Conservation (phyloP, 30 jellyfish, hydroid and myxozoan genomes). For the Aurelia coerulea region DNA sequence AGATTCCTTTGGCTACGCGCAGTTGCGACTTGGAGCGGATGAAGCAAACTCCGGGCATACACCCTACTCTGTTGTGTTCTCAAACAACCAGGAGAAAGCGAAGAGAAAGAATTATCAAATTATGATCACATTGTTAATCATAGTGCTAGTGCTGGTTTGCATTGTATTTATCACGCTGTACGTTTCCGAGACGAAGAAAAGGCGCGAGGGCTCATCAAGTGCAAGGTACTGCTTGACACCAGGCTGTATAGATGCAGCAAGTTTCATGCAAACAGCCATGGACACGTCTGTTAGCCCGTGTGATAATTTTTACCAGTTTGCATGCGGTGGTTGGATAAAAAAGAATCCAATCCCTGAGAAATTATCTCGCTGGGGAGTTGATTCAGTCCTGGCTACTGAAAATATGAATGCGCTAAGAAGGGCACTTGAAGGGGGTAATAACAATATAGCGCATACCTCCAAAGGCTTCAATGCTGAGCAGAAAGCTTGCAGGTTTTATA, state of each 20-base stretch:
- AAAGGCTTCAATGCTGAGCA: conserved; percentile 42
- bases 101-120: conserved; percentile 32
- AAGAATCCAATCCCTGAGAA: conserved; percentile 89
- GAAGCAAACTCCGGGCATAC: conserved; percentile 48
- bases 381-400: conserved; percentile 63
- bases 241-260: conserved; percentile 88
- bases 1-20: conserved; percentile 66
- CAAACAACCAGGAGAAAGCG: conserved; percentile 25
- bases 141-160: conserved; percentile 8
- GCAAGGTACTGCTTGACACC: conserved; percentile 53
- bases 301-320: conserved; percentile 71
- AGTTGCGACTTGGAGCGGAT: conserved; percentile 56
- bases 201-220: neutral
- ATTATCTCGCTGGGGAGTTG: conserved; percentile 72
- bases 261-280: conserved; percentile 79
- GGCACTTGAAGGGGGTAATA: conserved; percentile 27
- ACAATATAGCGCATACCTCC: conserved; percentile 19
- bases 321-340: conserved; percentile 93
- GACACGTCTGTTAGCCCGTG: conserved; percentile 75
- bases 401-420: conserved; percentile 67
- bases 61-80: conserved; percentile 53
- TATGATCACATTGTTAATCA: neutral
- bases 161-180: conserved; percentile 43
- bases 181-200: neutral
- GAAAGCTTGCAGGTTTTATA: conserved; percentile 73